Evolutionary conservation across 2,888 invertebrate genomes (phyloP), one percentile per base, ranked within the genome.

Genomic region (Petrolisthes cinctipes): DNA sequence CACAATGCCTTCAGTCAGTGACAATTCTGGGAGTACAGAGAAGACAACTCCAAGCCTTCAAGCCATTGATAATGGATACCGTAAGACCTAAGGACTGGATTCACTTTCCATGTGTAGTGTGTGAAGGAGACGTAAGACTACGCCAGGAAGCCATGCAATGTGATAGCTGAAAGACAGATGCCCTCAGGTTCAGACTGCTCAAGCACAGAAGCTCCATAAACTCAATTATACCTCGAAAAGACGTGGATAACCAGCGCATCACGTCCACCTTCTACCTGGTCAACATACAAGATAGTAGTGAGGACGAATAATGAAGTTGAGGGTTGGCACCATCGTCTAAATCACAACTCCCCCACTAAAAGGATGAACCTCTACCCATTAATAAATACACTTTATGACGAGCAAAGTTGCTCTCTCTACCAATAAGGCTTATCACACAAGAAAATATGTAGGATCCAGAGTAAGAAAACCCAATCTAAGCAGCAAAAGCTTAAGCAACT

Each of bases 181-280:
- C 82, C 82, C 79, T 57, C 79, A 78, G 78, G n/a, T n/a, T n/a
- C n/a, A n/a, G n/a, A 56, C 79, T 78, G 54, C 56, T 56, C 56
- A 53, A 82, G 66, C 82, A 81, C 66, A 66, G 66, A 82, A 82
- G 53, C 82, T 82, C 53, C 82, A 82, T 68, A 68, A 68, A 82
- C 82, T 82, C 66, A 61, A 66, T 20, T 23, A 82, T 82, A 82
- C 82, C 37, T 68, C 53, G 82, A 82, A 53, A 66, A 82, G 82
- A 61, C 82, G n/a, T 82, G 82, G 82, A 81, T 82, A 82, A 68
- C 37, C 82, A 66, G 82, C 68, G 53, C 82, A 82, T 82, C 82
- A 61, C 37, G 82, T 68, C 61, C 82, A 53, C 82, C 82, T 51
- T 82, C 66, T 66, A 66, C 66, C 82, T 68, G 68, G 82, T 82